Evolutionary conservation across 1,140 invertebrate species (phyloP).

Genomic region (Heliconius eleuchia): DNA sequence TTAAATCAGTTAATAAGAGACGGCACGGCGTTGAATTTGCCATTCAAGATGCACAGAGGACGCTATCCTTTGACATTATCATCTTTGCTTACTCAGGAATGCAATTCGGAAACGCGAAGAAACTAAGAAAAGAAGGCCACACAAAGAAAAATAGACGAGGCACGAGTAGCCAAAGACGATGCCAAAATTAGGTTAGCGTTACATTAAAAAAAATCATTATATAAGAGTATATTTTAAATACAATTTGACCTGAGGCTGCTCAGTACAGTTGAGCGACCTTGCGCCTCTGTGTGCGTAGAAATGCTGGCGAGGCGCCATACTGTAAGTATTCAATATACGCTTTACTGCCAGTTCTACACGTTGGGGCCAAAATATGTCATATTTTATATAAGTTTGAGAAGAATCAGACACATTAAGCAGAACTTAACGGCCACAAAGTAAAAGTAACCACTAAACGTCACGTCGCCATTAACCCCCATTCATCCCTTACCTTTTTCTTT

Average conservation of each 20-base stretch:
- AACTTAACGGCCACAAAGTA: too few species aligned
- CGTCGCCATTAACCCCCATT: too few species aligned
- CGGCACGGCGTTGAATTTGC: too few species aligned
- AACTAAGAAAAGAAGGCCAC: not conserved
- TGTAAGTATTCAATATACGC: not conserved
- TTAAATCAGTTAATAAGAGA: too few species aligned
- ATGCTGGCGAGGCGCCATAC: slow-evolving; percentile 29
- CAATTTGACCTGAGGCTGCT: slow-evolving; percentile 31
- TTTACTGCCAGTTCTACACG: not conserved
- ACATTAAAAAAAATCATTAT: slow-evolving; percentile 15
- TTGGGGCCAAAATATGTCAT: slow-evolving; percentile 2
- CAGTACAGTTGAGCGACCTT: slow-evolving; percentile 30
- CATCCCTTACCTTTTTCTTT: too few species aligned
- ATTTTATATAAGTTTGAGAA: too few species aligned
- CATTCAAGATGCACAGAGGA: too few species aligned
- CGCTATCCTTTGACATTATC: too few species aligned
- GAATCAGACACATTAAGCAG: too few species aligned
- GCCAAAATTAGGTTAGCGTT: slow-evolving; percentile 7
- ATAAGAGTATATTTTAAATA: slow-evolving; percentile 36
- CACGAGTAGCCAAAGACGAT: not conserved
- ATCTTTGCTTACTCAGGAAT: too few species aligned
- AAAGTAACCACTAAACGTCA: too few species aligned
- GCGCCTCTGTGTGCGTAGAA: slow-evolving; percentile 34
- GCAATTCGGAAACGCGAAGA: too few species aligned
- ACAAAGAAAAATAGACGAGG: not conserved